Base-by-base conservation (phyloP, 1,140 invertebrate genomes). In the Druon quercuslanigerum region DNA sequence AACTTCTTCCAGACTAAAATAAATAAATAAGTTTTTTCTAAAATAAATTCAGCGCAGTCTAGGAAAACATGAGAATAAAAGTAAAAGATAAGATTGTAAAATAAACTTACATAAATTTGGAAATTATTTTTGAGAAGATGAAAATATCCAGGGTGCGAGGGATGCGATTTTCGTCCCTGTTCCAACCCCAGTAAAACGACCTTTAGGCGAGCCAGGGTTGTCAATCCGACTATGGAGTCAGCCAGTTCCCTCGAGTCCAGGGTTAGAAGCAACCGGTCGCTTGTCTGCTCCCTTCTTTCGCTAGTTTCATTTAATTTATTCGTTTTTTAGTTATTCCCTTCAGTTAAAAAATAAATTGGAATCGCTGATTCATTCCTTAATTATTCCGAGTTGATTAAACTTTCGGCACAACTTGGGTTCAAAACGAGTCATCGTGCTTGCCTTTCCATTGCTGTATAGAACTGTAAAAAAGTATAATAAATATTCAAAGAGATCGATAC, bases 251-350 rank as follows among this genome's bases (percentile, higher is more conserved):
- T 87, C 86, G 87, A 90, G 88, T 86, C 86, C 89, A 87, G 88
- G 88, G 85, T 87, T 90, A 90, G 88, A 88, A 88, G 88, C 87
- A 87, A 89, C 87, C 88, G 87, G 88, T 85, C 86, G 88, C 85
- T 90, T 89, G 87, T 90, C 88, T 89, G 88, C 89, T 90, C 88
- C 89, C 88, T 90, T 90, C 88, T 90, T 90, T 90, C 89, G 88
- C 89, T 90, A 90, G 87, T 90, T 90, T 90, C 87, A 89, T 89
- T 90, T 90, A 83, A 88, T 89, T 90, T 81, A 74, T 81, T 85
- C 87, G 83, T 89, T 90, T 89, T 90, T 83, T 81, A 74, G 73
- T 77, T 66, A 66, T 66, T 66, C 60, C 87, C 83, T 88, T 88
- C 78, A 79, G 86, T 86, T 87, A 84, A 85, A 84, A 85, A 86